Conservation (phyloP, 1,140 invertebrate species). For the Psilanteris sp. region DNA sequence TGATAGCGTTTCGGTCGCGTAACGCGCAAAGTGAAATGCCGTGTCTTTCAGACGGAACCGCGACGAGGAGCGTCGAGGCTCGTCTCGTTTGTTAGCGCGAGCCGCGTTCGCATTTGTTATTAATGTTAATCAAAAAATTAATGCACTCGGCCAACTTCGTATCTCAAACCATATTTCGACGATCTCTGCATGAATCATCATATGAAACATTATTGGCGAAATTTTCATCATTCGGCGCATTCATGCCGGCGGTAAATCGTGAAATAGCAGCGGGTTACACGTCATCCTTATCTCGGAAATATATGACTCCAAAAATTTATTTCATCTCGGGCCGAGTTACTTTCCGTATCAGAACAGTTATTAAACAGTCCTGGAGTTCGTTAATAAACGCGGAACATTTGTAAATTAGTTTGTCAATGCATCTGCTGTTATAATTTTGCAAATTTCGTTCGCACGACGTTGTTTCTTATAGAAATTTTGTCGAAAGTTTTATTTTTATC, state of each 20-base stretch:
- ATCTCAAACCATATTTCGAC: constrained; percentile 22
- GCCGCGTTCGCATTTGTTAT: no score
- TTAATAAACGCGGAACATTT: constrained; percentile 10
- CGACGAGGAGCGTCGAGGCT: no score
- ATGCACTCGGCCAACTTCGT: neutral
- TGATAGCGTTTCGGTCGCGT: no score
- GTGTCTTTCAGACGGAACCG: no score
- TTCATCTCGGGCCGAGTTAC: constrained; percentile 28
- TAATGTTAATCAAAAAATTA: neutral
- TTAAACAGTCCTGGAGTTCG: constrained; percentile 19
- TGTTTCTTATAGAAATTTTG: no score
- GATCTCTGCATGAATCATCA: constrained; percentile 39
- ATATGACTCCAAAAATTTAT: constrained; percentile 58
- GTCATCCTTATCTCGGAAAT: constrained; percentile 58
- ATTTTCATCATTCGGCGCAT: constrained; percentile 53
- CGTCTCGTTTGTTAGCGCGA: no score
- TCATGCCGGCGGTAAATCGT: constrained; percentile 49
- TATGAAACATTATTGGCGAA: constrained; percentile 49
- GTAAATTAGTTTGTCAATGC: constrained; percentile 1
- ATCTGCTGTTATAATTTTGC: no score
- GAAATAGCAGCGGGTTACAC: constrained; percentile 56
- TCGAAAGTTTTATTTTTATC: no score
- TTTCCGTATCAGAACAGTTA: constrained; percentile 33
- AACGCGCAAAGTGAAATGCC: no score
- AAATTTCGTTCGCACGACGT: no score